Base-by-base conservation (phyloP, 37 sponge, comb jelly and placozoan species). In the Ephydatia muelleri region DNA sequence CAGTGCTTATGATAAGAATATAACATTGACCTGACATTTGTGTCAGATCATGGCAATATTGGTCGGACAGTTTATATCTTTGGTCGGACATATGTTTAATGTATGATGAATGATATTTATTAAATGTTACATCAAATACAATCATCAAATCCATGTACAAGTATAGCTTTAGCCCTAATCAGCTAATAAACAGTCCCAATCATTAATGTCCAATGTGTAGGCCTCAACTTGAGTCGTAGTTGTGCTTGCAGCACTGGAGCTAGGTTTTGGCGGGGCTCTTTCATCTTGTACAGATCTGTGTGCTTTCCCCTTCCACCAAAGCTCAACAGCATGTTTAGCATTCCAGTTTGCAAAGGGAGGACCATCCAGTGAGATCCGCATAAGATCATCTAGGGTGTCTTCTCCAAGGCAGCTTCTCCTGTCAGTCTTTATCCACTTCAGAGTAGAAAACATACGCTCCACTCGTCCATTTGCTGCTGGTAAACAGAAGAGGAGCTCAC, bases 401-500 rank as follows among this genome's bases (percentile, higher is more conserved):
- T 87, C 81, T 14, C 65, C 34, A 57, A 92, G 85, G 40, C 81
- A 76, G 39, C 67, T 80, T 35, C 89, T 69, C 29, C 88, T 37
- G 35, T 92, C 40, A n/a, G 77, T 76, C 31, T 87, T 92, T 14
- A 87, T 74, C 22, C 81, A 47, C 73, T 92, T 92, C 23, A 92
- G 77, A 78, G 77, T 75, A 27, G 88, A 87, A 72, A 91, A 87
- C 33, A 83, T 49, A 13, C 92, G 26, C 66, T 91, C 92, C 26
- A 92, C 35, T 22, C 68, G 84, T 14, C 92, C 92, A 85, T 92
- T 92, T 11, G 86, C 43, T 35, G 88, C 38, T 14, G 92, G 92
- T 26, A 88, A 30, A 48, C 81, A 73, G 43, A 84, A 92, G 22
- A 88, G 43, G 47, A 92, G 47, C 49, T 92, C 92, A 19, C 87